Evolutionary conservation across 2,797 vertebrate species (phyloP).

Genomic region (Paramormyrops hopkinsi): DNA sequence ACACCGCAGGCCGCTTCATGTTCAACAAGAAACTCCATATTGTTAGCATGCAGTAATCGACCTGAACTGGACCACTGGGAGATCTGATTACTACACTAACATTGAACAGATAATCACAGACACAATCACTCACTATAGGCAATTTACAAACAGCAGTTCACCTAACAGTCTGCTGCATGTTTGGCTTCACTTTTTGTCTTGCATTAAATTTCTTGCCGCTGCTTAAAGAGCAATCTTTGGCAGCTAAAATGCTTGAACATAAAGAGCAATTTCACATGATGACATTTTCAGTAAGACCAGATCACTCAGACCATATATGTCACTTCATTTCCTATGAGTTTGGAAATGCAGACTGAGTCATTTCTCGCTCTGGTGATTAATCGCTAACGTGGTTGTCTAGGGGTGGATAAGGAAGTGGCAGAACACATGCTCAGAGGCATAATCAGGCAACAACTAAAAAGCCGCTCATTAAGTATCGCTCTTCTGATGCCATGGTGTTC

Average conservation of each 20-base stretch:
- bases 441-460: not conserved
- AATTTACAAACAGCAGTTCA: not conserved
- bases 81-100: not conserved
- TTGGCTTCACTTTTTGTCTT: not conserved
- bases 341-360: not conserved
- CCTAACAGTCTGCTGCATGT: not conserved
- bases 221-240: not conserved
- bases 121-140: not conserved
- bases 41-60: not conserved
- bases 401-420: slow-evolving; percentile 10
- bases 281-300: not conserved
- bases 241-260: not conserved
- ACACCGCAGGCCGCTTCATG: not conserved
- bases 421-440: not conserved
- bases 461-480: not conserved
- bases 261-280: not conserved
- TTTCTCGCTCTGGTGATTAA: not conserved
- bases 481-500: not conserved
- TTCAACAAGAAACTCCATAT: not conserved
- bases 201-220: not conserved
- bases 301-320: not conserved
- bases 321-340: not conserved
- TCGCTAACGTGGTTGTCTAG: not conserved
- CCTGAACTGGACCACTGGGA: not conserved
- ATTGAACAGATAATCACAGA: not conserved